Evolutionary conservation across 2,888 invertebrate species (phyloP).

Genomic region (Drosophila merina): DNA sequence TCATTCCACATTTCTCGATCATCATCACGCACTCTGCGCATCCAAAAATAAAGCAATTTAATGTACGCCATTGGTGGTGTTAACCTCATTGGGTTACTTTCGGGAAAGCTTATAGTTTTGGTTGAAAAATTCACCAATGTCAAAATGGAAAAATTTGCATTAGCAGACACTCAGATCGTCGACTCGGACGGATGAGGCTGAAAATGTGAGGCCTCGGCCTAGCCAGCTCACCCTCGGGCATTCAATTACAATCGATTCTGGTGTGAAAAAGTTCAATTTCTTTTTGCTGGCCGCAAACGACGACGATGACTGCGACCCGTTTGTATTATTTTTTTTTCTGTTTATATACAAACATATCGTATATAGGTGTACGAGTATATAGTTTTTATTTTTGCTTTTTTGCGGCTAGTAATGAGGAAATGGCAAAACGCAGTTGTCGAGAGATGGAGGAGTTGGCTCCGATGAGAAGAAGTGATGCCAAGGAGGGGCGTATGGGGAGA

Average conservation of each 20-base stretch:
- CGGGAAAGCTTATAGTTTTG: conserved; percentile 51
- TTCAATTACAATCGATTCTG: conserved; percentile 82
- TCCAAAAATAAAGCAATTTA: conserved; percentile 78
- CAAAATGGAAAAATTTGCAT: conserved; percentile 53
- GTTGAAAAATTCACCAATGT: conserved; percentile 70
- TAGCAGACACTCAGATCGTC: conserved; percentile 36
- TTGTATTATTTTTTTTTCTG: conserved; percentile 42
- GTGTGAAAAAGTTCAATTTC: conserved; percentile 83
- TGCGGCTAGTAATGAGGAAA: conserved; percentile 74
- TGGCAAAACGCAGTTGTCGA: conserved; percentile 67
- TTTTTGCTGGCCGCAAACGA: conserved; percentile 61
- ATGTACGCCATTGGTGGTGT: conserved; percentile 81
- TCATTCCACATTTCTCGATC: conserved; percentile 31
- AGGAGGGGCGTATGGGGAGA: conserved; percentile 25
- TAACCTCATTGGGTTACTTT: conserved; percentile 66
- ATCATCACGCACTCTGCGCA: conserved; percentile 31
- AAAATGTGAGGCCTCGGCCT: conserved; percentile 53
- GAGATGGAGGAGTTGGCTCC: conserved; percentile 24
- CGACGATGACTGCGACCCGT: conserved; percentile 60
- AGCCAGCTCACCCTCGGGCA: conserved; percentile 70
- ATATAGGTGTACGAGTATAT: background rate
- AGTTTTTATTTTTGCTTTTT: conserved; percentile 24
- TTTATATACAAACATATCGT: background rate
- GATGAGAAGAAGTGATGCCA: conserved; percentile 5
- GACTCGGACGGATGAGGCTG: conserved; percentile 35